Base-by-base conservation (phyloP, 2,113 vertebrate genomes). In the Larimichthys crocea region DNA sequence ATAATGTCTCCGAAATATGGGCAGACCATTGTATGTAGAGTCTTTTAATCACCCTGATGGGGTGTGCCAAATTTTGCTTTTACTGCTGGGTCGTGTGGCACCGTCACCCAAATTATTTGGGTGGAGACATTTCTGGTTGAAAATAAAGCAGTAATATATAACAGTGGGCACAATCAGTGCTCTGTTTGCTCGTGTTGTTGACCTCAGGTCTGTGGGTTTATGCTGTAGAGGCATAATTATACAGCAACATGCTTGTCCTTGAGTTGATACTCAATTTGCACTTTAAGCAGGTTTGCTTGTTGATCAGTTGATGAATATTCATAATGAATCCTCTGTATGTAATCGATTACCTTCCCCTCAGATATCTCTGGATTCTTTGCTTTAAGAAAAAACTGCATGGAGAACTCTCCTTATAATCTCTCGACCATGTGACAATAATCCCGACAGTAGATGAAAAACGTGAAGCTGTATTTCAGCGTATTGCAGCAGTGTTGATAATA, bases 241-340 rank as follows among this genome's bases (percentile, higher is more conserved):
- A 14, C 48, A 35, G 14, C 17, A 68, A 24, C 46, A 31, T 11
- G 3, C 49, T 53, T 53, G 26, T 15, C 19, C 11, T 40, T 40
- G 48, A 35, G 49, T 53, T 53, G 31, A 64, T 52, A 15, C 16
- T 11, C 7, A 10, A 26, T 55, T 57, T 67, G 12, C 22, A 16
- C 55, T 10, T 31, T 1, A 57, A 22, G 11, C 11, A 17, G 15
- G 4, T 65, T 55, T 64, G 35, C 5, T 53, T 26, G 10, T 29
- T 44, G 53, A 22, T 14, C 7, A 35, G 3, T 53, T 42, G 26
- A 55, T 24, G 57, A 61, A 29, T 35, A 50, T 19, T 17, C 10
- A 9, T 16, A 52, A 24, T n/a, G 1, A 8, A 42, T 19, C 24
- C 16, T 0, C 0, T 1, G 10, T 20, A 5, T 10, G 10, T 10